Evolutionary conservation across 2,113 vertebrate genomes (phyloP), one percentile per base, ranked within the genome.

Genomic region (Quiscalus mexicanus): DNA sequence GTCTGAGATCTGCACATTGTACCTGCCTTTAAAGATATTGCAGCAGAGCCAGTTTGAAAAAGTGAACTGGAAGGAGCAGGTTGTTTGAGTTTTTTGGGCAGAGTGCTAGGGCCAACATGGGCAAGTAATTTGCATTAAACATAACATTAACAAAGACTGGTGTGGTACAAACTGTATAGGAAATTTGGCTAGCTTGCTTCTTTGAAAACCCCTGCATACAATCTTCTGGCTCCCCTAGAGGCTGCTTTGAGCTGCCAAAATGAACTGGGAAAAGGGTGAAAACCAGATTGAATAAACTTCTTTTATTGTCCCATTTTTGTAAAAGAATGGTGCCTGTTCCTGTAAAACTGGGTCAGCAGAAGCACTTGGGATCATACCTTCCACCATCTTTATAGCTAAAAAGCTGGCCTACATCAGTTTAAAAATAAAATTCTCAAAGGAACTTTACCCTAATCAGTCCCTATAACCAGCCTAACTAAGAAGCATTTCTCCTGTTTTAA

Each of bases 141-240:
- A 2, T 55, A 55, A 39, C 10, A 25, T 22, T 89, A 35, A 50
- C 42, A 74, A 63, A 86, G 39, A 8, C 41, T 47, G 27, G 11
- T 81, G 47, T 67, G 44, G 19, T 39, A 27, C 39, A 19, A 33
- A 22, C 9, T 55, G 7, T 22, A 22, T 2, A 84, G 56, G 56
- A 82, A 89, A 91, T 69, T 41, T 50, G 93, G 70, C 41, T 60
- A 18, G 80, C 49, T 84, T 84, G 20, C 69, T 82, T 14, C 80
- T 84, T 82, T 84, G 71, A 82, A 88, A 94, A 89, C 33, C 47
- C 56, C 47, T 86, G 60, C 69, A 90, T 74, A 22, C 59, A 77
- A 88, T 96, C 93, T 93, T 92, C 60, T 87, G 76, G 93, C 89
- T 95, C 86, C 93, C 89, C 93, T 87, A 96, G 91, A 93, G 93